Conservation (phyloP, 2,113 vertebrate genomes). For the Phocoena phocoena region DNA sequence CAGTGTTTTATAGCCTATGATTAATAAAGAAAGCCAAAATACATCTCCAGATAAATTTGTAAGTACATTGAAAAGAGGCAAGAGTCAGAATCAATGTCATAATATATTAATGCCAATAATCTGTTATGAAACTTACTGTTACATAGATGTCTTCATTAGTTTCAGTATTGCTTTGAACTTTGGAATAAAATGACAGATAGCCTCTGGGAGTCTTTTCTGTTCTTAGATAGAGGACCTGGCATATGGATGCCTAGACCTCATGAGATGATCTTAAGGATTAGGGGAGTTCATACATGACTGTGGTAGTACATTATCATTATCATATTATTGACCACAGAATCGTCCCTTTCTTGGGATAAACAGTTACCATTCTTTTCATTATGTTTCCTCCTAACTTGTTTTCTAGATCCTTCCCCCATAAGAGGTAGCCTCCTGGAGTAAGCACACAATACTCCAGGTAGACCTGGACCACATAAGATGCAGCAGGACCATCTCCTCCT, state of each 20-base stretch:
- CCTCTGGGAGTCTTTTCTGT: not conserved
- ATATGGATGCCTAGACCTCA: not conserved
- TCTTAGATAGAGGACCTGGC: not conserved
- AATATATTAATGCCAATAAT: not conserved
- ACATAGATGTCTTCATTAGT: not conserved
- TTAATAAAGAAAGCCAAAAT: not conserved
- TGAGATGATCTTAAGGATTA: not conserved
- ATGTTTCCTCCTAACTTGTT: not conserved
- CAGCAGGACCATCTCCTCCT: not conserved
- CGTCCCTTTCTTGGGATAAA: not conserved
- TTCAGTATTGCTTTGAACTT: slow-evolving; percentile 22
- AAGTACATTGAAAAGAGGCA: not conserved
- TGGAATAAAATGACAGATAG: not conserved
- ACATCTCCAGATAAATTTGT: not conserved
- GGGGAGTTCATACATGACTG: not conserved
- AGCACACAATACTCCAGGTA: not conserved
- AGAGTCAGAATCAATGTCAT: not conserved
- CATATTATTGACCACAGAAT: not conserved
- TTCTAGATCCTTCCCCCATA: not conserved
- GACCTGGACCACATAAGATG: not conserved
- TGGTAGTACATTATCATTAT: not conserved
- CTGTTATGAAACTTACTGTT: not conserved
- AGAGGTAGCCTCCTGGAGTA: not conserved
- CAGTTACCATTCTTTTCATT: not conserved
- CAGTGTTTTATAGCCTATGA: not conserved